Base-by-base conservation (phyloP, 53 echinoderm and acorn worm species). In the Holothuria leucospilota region DNA sequence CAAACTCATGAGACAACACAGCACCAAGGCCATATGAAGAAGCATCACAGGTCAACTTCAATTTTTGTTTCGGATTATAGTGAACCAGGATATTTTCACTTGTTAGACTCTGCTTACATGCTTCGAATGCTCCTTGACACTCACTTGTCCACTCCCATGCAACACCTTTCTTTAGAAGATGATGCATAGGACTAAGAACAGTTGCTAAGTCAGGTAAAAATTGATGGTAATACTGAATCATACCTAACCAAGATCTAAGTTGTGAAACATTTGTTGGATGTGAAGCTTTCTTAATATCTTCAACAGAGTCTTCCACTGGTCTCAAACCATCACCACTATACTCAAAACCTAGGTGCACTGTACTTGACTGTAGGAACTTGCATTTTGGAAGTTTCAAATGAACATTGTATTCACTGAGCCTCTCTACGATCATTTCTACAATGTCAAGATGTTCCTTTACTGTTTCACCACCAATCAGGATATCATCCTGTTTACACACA, bases 1-100 rank as follows among this genome's bases (percentile, higher is more conserved):
- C 62, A 82, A 84, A 69, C 24, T 81, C 84, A 42, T 89, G 89
- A 53, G 62, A 30, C 30, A 89, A 69, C 64, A 89, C 89, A 23
- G 89, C 89, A 70, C 68, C 85, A 68, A 87, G 63, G 59, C 73
- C 71, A 61, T 86, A 79, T 5, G 77, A 75, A 28, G 77, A 89
- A 53, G 89, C 89, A 75, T 85, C 85, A 63, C 84, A 75, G 53
- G 77, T 59, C 26, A 85, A 69, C 51, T 63, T 74, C 29, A 77
- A 29, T 15, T 77, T 85, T 25, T 77, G 75, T 62, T 71, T 89
- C 34, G 77, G 73, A 53, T 89, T 84, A 59, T 72, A 75, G 39
- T 84, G 84, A 41, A 89, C 84, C 7, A 84, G 75, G 38, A 88
- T 27, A 42, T 78, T 53, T 1, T 68, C 71, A 51, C 60, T 60